phyloP scores from a whole-genome alignment of 2,888 invertebrate species.

The Caenorhabditis zanzibari region DNA sequence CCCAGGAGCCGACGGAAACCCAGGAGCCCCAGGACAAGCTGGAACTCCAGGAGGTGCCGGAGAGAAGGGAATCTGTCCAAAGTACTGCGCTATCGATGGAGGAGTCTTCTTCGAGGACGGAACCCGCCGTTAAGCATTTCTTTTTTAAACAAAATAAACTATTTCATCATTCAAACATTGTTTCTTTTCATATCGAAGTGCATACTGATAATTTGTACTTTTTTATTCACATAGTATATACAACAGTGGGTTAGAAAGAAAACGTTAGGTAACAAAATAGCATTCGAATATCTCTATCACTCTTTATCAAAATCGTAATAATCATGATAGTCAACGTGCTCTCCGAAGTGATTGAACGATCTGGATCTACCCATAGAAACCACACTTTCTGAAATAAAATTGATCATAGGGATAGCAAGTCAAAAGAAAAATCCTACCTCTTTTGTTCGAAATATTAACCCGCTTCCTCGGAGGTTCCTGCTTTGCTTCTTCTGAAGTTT shows the following conservation, averaged over 20 bases:
- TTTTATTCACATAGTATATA: slow-evolving; percentile 20
- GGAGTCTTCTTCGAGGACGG: slow-evolving; percentile 83
- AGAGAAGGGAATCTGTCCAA: slow-evolving; percentile 76
- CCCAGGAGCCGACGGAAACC: slow-evolving; percentile 70
- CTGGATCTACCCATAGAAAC: slow-evolving; percentile 59
- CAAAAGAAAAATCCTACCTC: slow-evolving; percentile 23
- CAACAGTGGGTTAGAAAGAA: not conserved
- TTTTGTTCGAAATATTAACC: slow-evolving; percentile 52
- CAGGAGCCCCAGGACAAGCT: slow-evolving; percentile 71
- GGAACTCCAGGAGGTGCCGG: slow-evolving; percentile 73
- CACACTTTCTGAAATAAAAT: slow-evolving; percentile 55
- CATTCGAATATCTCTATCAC: slow-evolving; percentile 8
- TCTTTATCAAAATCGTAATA: slow-evolving; percentile 63
- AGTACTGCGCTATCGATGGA: slow-evolving; percentile 82
- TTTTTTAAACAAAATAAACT: slow-evolving; percentile 19
- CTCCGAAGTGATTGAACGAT: slow-evolving; percentile 68
- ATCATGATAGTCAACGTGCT: slow-evolving; percentile 61
- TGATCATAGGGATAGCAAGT: not conserved
- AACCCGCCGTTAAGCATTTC: slow-evolving; percentile 66
- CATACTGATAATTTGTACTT: slow-evolving; percentile 20
- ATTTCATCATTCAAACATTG: slow-evolving; percentile 22
- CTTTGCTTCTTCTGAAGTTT: not conserved
- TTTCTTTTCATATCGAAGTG: not conserved
- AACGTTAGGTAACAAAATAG: not conserved
- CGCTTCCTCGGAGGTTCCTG: slow-evolving; percentile 32